phyloP scores from a whole-genome alignment of 2,888 invertebrate genomes.

The Nezara viridula region DNA sequence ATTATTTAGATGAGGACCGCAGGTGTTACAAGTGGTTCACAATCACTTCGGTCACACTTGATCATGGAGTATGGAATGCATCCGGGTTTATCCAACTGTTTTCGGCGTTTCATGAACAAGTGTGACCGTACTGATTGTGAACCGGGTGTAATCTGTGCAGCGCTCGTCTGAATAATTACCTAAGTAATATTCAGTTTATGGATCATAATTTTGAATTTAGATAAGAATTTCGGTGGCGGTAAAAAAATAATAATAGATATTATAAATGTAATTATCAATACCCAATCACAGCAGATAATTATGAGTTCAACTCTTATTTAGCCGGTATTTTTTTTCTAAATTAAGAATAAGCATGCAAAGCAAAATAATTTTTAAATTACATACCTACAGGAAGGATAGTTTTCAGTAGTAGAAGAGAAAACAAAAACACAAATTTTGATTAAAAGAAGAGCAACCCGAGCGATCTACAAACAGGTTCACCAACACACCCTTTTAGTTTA shows the following conservation, averaged over 20 bases:
- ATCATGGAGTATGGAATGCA: too few relatives aligned
- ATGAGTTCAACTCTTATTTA: neutral
- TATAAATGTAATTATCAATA: neutral
- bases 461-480: neutral
- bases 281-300: neutral
- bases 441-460: neutral
- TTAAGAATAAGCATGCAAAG: neutral
- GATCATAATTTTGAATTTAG: neutral
- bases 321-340: neutral
- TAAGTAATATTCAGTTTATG: neutral
- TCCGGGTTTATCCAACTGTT: too few relatives aligned
- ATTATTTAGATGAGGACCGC: too few relatives aligned
- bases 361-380: neutral
- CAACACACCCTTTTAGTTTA: neutral
- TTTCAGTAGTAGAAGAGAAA: neutral
- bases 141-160: too few relatives aligned
- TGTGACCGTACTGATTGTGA: too few relatives aligned
- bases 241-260: too few relatives aligned
- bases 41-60: too few relatives aligned
- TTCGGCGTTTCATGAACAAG: too few relatives aligned
- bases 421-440: neutral
- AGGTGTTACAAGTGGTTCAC: too few relatives aligned
- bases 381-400: neutral
- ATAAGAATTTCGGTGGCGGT: neutral
- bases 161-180: too few relatives aligned